Conservation (phyloP, 2,113 vertebrate genomes). For the Petroica traversi region DNA sequence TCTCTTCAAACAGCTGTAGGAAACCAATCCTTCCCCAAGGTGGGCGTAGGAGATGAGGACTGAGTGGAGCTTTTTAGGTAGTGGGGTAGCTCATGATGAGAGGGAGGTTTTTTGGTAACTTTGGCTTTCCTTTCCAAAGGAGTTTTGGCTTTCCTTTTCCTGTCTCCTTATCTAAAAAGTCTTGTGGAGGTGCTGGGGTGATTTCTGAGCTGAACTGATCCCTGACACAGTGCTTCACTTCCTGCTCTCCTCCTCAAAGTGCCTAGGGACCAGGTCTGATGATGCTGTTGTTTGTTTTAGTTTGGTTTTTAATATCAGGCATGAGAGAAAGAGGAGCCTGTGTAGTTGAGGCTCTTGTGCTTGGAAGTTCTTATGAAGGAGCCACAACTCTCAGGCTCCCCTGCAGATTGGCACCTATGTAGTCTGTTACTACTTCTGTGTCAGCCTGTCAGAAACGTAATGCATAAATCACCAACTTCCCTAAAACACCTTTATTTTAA, state of each 20-base stretch:
- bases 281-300: not conserved
- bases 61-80: not conserved
- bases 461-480: not conserved
- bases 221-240: not conserved
- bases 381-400: not conserved
- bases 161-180: not conserved
- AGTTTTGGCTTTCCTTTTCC: not conserved
- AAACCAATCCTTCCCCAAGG: not conserved
- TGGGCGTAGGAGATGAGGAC: not conserved
- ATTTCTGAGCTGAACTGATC: not conserved
- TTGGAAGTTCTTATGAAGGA: not conserved
- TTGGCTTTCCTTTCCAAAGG: not conserved
- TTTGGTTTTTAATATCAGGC: not conserved
- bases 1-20: not conserved
- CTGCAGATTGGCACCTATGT: not conserved
- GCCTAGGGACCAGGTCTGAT: not conserved
- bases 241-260: not conserved
- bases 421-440: not conserved
- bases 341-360: not conserved
- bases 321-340: not conserved
- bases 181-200: not conserved
- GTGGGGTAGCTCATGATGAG: accelerated
- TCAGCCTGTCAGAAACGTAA: not conserved
- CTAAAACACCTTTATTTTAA: not conserved
- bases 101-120: not conserved